These are phyloP conservation scores for Copidosoma floridanum DNA, from an alignment of 1,140 invertebrate species.

Conservation along the genomic window DNA sequence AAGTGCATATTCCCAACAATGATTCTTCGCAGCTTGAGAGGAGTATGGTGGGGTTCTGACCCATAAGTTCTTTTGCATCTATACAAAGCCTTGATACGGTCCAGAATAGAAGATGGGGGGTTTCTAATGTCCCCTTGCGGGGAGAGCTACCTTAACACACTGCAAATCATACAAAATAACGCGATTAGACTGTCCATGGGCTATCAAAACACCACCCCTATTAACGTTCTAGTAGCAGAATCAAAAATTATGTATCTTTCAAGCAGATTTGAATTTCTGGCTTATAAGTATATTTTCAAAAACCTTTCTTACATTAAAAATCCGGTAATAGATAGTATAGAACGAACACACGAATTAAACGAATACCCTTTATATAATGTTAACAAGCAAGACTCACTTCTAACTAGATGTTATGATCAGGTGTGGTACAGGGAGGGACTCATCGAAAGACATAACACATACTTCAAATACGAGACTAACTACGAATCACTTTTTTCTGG, in stretches of 20 bases:
- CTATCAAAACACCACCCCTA: neutral
- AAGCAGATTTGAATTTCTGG: neutral
- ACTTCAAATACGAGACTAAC: neutral
- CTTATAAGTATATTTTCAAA: neutral
- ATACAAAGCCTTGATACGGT: neutral
- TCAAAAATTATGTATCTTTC: neutral
- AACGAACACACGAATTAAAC: too few species aligned
- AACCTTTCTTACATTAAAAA: neutral
- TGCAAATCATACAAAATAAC: neutral
- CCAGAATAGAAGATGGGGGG: neutral
- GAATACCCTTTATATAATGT: too few species aligned
- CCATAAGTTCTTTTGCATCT: neutral
- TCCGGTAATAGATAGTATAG: too few species aligned
- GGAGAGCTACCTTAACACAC: neutral
- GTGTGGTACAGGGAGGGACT: neutral
- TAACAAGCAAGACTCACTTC: too few species aligned
- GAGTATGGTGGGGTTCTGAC: neutral
- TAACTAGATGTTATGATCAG: too few species aligned
- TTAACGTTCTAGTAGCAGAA: neutral
- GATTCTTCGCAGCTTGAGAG: neutral
- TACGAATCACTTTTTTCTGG: too few species aligned
- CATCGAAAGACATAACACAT: neutral
- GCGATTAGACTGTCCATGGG: neutral
- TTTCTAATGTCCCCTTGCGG: neutral
- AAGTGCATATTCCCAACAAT: neutral